These are phyloP conservation scores for Riparia riparia DNA, from an alignment of 2,113 vertebrate genomes.

Conservation along the genomic window DNA sequence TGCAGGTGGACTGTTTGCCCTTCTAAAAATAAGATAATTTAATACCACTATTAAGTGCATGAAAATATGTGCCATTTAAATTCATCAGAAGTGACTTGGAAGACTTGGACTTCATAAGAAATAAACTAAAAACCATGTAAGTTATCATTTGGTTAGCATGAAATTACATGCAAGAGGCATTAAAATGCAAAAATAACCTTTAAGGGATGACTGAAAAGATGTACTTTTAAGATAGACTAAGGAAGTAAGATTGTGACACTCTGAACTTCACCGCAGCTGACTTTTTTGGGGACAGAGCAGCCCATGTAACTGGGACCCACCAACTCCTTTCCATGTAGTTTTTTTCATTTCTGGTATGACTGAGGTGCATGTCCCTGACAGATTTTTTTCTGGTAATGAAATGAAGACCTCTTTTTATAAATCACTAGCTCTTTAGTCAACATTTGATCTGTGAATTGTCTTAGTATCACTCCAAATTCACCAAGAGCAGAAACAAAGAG, in stretches of 20 bases:
- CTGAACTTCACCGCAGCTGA: background rate
- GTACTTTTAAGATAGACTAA: background rate
- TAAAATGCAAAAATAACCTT: background rate
- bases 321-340: background rate
- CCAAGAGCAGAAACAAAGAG: background rate
- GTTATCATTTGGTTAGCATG: background rate
- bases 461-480: background rate
- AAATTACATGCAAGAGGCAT: background rate
- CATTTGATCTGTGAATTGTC: background rate
- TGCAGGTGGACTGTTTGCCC: background rate
- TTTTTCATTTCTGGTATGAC: background rate
- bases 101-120: background rate
- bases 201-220: background rate
- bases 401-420: background rate
- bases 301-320: background rate
- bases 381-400: background rate
- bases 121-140: background rate
- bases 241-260: background rate
- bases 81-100: background rate
- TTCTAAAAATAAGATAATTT: background rate
- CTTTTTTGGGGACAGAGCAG: background rate
- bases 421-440: background rate
- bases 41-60: background rate
- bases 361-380: background rate
- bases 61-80: background rate